phyloP scores from a whole-genome alignment of 2,113 vertebrate genomes.

The Marmota flaviventris region DNA sequence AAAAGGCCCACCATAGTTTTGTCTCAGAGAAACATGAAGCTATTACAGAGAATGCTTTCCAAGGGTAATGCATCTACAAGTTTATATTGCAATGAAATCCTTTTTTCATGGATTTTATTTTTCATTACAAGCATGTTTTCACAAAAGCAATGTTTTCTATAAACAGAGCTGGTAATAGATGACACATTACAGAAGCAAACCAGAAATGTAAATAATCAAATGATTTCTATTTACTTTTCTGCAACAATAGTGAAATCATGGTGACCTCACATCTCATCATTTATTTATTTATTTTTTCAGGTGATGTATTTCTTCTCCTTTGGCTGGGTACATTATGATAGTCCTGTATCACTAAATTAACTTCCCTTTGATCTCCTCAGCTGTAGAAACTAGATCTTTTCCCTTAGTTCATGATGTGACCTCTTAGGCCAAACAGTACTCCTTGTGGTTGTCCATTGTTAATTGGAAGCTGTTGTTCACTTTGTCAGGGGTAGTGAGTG shows the following conservation, averaged over 20 bases:
- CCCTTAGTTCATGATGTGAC: not conserved
- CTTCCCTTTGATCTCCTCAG: not conserved
- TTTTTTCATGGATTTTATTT: constrained; percentile 81
- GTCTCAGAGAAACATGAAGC: not conserved
- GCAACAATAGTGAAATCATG: constrained; percentile 81
- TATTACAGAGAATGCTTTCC: constrained; percentile 38
- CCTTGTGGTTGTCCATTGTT: no score
- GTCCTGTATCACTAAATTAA: not conserved
- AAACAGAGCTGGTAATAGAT: constrained; percentile 85
- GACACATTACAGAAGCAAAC: constrained; percentile 66
- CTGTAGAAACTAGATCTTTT: not conserved
- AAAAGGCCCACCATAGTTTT: not conserved
- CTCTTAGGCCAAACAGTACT: not conserved
- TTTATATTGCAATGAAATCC: constrained; percentile 82
- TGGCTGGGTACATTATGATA: not conserved
- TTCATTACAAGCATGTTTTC: constrained; percentile 82
- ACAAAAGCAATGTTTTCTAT: constrained; percentile 80
- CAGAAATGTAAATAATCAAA: constrained; percentile 85
- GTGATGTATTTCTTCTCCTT: constrained; percentile 64
- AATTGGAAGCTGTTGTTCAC: not conserved
- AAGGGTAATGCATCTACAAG: constrained; percentile 46
- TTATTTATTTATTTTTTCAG: constrained; percentile 82
- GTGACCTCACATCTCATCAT: constrained; percentile 76
- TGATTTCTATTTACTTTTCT: constrained; percentile 80
- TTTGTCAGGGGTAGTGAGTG: not conserved